Conservation (phyloP, 2,797 vertebrate genomes). For the Sebastes miniatus region DNA sequence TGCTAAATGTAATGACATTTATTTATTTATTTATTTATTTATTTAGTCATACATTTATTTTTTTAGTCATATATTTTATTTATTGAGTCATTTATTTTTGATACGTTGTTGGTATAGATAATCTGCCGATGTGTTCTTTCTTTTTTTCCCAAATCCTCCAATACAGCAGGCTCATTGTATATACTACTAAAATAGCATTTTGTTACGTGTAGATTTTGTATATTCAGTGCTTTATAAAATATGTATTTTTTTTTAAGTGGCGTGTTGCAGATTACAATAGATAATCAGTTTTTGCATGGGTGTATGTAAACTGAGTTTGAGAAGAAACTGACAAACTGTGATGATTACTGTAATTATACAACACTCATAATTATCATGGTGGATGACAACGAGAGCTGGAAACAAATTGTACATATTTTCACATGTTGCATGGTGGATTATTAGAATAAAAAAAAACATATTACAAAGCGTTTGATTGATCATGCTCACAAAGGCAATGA, state of each 20-base stretch:
- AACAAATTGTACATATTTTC: not conserved
- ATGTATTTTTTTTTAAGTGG: not conserved
- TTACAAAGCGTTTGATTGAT: constrained; percentile 43
- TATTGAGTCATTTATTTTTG: no score
- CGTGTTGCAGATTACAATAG: not conserved
- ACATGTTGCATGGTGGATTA: not conserved
- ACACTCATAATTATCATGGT: constrained; percentile 14
- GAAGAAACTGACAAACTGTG: constrained; percentile 7
- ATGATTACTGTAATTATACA: constrained; percentile 44
- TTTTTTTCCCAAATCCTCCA: not conserved
- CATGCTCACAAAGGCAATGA: constrained; percentile 46
- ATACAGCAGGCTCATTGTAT: not conserved
- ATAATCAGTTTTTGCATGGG: not conserved
- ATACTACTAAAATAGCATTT: not conserved
- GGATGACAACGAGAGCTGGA: not conserved
- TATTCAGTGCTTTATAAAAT: not conserved
- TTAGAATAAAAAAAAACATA: not conserved
- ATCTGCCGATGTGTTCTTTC: no score
- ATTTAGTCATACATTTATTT: no score
- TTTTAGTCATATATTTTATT: no score
- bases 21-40: no score
- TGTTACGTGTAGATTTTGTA: not conserved
- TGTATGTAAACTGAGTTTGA: not conserved
- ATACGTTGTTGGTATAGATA: fast-evolving
- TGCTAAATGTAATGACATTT: no score